Conservation (phyloP, 2,888 invertebrate genomes). For the Aphodius sticticus region DNA sequence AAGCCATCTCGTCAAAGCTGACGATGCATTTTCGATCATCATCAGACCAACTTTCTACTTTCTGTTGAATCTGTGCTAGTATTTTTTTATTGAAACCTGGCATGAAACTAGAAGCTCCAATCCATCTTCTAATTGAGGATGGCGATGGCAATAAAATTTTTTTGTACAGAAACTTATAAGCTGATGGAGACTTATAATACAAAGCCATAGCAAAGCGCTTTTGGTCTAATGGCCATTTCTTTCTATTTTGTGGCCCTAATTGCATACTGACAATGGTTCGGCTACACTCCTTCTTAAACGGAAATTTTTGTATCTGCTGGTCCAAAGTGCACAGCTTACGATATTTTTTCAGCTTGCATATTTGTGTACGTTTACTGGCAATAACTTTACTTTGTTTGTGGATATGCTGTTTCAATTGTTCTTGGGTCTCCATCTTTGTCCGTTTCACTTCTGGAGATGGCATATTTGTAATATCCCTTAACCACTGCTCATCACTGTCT, state of each 20-base stretch:
- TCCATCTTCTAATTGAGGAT: constrained; percentile 18
- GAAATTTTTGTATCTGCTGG: neutral
- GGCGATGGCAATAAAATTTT: constrained; percentile 19
- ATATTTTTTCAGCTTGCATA: constrained; percentile 18
- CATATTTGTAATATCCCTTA: neutral
- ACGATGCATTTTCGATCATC: constrained; percentile 26
- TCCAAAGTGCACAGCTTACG: neutral
- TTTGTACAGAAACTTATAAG: constrained; percentile 14
- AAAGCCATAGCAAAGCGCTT: constrained; percentile 23
- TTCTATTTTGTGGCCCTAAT: constrained; percentile 14
- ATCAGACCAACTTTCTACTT: constrained; percentile 14
- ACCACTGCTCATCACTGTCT: constrained; percentile 7
- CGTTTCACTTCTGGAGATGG: constrained; percentile 9
- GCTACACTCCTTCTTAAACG: constrained; percentile 7
- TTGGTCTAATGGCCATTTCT: constrained; percentile 25
- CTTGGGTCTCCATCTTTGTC: neutral
- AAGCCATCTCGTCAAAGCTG: constrained; percentile 31
- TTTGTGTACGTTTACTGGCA: constrained; percentile 5
- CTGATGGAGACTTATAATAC: too few species aligned
- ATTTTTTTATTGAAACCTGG: constrained; percentile 18
- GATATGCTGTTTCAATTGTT: constrained; percentile 21
- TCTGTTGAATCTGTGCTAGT: constrained; percentile 22
- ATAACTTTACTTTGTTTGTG: neutral
- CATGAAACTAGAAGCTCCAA: constrained; percentile 13
- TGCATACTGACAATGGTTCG: constrained; percentile 23